Base-by-base conservation (phyloP, 2,888 invertebrate species). In the Lithophane leautieri region DNA sequence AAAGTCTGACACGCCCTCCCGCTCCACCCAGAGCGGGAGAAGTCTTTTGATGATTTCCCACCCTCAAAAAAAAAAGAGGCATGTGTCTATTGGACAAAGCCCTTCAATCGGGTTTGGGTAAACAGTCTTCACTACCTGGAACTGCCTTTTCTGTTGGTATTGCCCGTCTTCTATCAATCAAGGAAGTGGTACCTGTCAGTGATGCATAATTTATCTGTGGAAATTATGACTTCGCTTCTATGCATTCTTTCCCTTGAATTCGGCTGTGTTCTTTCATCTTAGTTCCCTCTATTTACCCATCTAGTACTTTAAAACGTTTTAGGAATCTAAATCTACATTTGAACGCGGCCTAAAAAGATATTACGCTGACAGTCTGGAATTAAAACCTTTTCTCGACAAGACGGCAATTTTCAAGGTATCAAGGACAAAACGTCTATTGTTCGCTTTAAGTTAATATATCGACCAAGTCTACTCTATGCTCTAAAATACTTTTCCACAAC, bases 401-500 rank as follows among this genome's bases (percentile, higher is more conserved):
- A 40, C 16, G 16, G 56, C 56, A 56, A 62, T 50, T 22, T 42
- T 8, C 22, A 9, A 73, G 70, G 70, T 70, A 58, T 54, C 54
- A 63, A 75, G 68, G 54, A 65, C 25, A 22, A 54, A 63, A 58
- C 52, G 28, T 25, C 28, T 67, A 28, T 60, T 34, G 50, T 56
- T 68, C 47, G 47, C 6, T 34, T 72, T 22, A 40, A 8, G 28
- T 44, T 28, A 12, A 60, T 72, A 60, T 72, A 69, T 69, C 68
- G 65, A 72, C 40, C 52, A 52, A 52, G 28, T 28, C 22, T 50
- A 22, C 50, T 69, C 65, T 2, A 25, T 11, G 28, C 16, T 28
- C 42, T 50, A 66, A n/a, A 56, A 78, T 47, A 70, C 50, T 74
- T 60, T 14, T 44, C 54, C 14, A 44, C 28, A 54, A 52, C 50